Base-by-base conservation (phyloP, 2,113 vertebrate species). In the Oceanites oceanicus region DNA sequence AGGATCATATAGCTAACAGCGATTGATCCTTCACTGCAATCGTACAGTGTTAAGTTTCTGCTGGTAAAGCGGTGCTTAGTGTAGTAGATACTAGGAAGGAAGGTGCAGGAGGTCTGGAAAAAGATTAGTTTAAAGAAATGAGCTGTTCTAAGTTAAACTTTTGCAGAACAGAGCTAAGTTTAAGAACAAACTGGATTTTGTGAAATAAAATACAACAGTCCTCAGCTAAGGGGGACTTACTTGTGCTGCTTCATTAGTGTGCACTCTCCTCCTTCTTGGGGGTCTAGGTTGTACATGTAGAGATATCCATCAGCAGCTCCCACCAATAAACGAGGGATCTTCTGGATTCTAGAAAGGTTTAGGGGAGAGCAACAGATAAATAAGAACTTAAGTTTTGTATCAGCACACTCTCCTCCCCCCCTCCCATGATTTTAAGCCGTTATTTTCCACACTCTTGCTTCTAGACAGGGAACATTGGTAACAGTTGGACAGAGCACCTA, bases 211-310 rank as follows among this genome's bases (percentile, higher is more conserved):
- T 3, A 16, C 12, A 53, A 8, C 30, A 59, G 27, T 3, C 18
- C 67, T 72, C 50, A 67, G 53, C 59, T 47, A 42, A 40, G 0
- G 0, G 13, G 53, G 42, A 73, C 98, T 98, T 97, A 99, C 99
- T 99, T 99, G 98, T 99, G 99, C 98, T 99, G 99, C 92, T 99
- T 99, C 99, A 99, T 99, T 77, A 99, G 97, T 26, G 99, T 99
- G 90, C 99, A 99, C 89, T 99, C 99, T 15, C 99, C 99, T 8
- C 99, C 99, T 50, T 99, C 99, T 79, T 99, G 99, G 44, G 99
- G 99, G 96, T 99, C 99, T 92, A 99, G 96, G 98, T 99, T 99
- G 98, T 99, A 99, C 97, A 99, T 99, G 95, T 99, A 99, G 55
- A 99, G 96, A 97, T 99, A 99, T 3, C 99, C 99, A 25, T 99